A percentile compares a stretch with the other conserved stretches of the same genome.
Conservation (phyloP, 2,888 invertebrate genomes). For the Lasioglossum leucozonium region DNA sequence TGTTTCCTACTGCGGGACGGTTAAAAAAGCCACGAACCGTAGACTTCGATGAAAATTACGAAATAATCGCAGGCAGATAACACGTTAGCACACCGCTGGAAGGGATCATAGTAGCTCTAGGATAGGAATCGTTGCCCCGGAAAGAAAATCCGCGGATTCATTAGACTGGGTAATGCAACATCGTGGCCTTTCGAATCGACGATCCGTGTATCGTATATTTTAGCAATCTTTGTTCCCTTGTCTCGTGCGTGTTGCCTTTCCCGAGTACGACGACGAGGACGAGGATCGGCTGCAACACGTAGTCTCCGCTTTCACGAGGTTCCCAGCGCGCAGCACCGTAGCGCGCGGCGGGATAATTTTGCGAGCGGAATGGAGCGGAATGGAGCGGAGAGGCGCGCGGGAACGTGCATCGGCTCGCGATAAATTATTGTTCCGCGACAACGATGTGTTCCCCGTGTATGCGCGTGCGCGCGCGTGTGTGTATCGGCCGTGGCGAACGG, state of each 20-base stretch:
- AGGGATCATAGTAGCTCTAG: background rate
- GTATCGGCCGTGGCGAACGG: conserved; percentile 28
- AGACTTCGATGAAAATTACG: background rate
- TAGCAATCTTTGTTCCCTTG: conserved; percentile 8
- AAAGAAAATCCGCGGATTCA: background rate
- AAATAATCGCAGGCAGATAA: background rate
- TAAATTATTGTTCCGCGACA: conserved; percentile 49
- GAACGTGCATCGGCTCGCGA: conserved; percentile 50
- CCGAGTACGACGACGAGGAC: background rate
- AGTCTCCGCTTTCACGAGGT: background rate
- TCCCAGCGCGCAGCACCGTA: background rate
- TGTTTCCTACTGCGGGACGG: background rate
- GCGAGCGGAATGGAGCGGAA: conserved; percentile 1
- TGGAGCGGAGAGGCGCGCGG: conserved; percentile 5
- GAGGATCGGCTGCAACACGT: background rate
- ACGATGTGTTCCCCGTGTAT: background rate
- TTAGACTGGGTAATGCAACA: background rate
- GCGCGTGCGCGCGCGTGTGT: no score
- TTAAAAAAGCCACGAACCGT: background rate
- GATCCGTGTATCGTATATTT: conserved; percentile 16
- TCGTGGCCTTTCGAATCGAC: conserved; percentile 5
- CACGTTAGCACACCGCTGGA: no score
- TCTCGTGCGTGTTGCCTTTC: conserved; percentile 10
- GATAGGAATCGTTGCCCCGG: conserved; percentile 1
- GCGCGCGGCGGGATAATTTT: conserved; percentile 26